A percentile compares a stretch with the other conserved stretches of the same genome.
These are phyloP conservation scores for Pterocles orientalis DNA, from an alignment of 2,113 vertebrate genomes.

Conservation along the genomic window DNA sequence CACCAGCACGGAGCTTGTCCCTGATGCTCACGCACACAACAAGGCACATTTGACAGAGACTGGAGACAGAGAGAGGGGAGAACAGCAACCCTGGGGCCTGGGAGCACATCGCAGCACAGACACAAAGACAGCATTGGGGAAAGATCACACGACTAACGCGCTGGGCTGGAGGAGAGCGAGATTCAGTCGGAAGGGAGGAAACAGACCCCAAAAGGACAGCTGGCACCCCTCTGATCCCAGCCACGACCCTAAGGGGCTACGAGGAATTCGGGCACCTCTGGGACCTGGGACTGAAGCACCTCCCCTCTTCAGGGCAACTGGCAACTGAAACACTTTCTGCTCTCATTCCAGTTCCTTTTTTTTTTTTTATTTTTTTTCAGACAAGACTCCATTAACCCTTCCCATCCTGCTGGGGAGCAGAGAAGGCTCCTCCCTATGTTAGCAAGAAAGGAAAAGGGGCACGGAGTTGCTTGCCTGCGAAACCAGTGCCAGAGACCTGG, in stretches of 20 bases:
- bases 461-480: background rate
- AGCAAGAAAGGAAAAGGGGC: background rate
- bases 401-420: background rate
- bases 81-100: background rate
- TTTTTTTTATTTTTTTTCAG: background rate
- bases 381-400: background rate
- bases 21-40: fast-evolving
- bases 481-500: constrained; percentile 48
- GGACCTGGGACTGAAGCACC: background rate
- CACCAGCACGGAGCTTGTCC: background rate
- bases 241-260: background rate
- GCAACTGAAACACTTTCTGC: background rate
- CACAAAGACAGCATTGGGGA: background rate
- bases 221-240: background rate
- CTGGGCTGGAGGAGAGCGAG: background rate
- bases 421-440: background rate
- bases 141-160: background rate
- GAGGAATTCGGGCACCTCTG: background rate
- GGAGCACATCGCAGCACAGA: background rate
- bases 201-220: background rate
- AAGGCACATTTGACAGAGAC: background rate
- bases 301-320: background rate
- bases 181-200: background rate
- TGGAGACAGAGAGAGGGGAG: background rate
- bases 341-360: background rate